Percentiles rank a stretch among this genome's conserved stretches.
phyloP scores from a whole-genome alignment of 1,140 invertebrate genomes.

The Penaeus japonicus region DNA sequence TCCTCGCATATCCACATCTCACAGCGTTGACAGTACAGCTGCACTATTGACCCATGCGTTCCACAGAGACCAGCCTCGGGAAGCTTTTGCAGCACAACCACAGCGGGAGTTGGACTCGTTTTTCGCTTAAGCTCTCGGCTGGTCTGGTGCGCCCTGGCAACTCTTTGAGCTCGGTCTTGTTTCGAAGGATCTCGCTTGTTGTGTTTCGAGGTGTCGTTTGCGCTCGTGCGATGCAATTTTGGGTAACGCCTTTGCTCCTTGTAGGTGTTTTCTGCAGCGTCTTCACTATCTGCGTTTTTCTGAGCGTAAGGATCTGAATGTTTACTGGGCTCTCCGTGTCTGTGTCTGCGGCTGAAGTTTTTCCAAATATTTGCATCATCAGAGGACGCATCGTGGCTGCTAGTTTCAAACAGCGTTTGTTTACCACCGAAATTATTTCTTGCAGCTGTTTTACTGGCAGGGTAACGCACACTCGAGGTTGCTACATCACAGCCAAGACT shows the following conservation, averaged over 20 bases:
- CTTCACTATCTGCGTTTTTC: not conserved
- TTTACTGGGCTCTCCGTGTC: not conserved
- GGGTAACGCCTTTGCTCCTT: not conserved
- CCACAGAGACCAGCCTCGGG: not conserved
- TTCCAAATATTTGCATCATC: not conserved
- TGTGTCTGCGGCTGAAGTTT: not conserved
- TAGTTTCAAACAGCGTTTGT: not conserved
- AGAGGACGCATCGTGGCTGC: too few relatives aligned
- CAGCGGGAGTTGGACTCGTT: too few relatives aligned
- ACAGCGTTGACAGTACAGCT: slow-evolving; percentile 19
- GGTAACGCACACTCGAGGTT: too few relatives aligned
- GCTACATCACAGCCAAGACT: too few relatives aligned
- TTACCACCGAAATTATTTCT: too few relatives aligned
- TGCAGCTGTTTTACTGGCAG: too few relatives aligned
- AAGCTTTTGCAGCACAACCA: not conserved
- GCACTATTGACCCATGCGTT: slow-evolving; percentile 1
- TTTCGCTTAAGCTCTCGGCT: too few relatives aligned
- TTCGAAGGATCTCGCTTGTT: too few relatives aligned
- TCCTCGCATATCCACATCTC: slow-evolving; percentile 30
- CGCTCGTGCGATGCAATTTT: not conserved
- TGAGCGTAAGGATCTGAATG: not conserved
- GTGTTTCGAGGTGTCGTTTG: not conserved
- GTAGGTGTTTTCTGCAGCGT: not conserved
- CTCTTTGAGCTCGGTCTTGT: too few relatives aligned
- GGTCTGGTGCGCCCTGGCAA: too few relatives aligned